Evolutionary conservation across 2,797 vertebrate species (phyloP).

Genomic region (Dermochelys coriacea): DNA sequence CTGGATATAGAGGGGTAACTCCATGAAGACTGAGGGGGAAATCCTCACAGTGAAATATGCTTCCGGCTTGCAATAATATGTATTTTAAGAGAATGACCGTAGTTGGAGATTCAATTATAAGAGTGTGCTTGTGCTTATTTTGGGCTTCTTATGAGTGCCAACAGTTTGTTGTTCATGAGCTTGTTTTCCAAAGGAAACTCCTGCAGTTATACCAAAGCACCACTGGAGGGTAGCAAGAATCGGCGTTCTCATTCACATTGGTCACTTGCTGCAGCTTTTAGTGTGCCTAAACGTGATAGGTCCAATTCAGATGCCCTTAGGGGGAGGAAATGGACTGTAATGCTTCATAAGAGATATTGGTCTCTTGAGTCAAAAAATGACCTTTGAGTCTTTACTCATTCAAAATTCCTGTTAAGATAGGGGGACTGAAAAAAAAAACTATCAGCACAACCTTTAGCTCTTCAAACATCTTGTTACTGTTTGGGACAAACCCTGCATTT

Average conservation of each 20-base stretch:
- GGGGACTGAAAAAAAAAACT: too few relatives aligned
- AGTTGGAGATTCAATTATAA: accelerated
- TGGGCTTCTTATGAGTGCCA: neutral
- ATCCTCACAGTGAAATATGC: neutral
- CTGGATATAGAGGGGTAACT: neutral
- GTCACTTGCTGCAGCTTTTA: neutral
- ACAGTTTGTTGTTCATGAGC: neutral
- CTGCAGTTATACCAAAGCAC: neutral
- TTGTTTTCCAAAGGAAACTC: neutral
- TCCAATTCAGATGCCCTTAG: neutral
- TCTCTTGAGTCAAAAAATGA: accelerated
- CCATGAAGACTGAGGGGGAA: neutral
- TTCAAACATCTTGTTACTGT: neutral
- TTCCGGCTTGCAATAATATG: neutral
- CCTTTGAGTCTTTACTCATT: neutral
- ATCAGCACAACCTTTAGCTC: neutral
- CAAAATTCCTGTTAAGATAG: neutral
- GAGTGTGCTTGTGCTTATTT: neutral
- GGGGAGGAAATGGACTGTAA: neutral
- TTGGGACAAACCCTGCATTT: neutral
- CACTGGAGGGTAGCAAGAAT: constrained; percentile 45
- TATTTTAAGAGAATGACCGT: neutral
- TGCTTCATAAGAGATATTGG: neutral
- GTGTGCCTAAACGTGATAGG: neutral
- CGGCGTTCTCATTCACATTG: neutral